These are phyloP conservation scores for Macquaria australasica DNA, from an alignment of 2,113 vertebrate genomes.

Conservation along the genomic window DNA sequence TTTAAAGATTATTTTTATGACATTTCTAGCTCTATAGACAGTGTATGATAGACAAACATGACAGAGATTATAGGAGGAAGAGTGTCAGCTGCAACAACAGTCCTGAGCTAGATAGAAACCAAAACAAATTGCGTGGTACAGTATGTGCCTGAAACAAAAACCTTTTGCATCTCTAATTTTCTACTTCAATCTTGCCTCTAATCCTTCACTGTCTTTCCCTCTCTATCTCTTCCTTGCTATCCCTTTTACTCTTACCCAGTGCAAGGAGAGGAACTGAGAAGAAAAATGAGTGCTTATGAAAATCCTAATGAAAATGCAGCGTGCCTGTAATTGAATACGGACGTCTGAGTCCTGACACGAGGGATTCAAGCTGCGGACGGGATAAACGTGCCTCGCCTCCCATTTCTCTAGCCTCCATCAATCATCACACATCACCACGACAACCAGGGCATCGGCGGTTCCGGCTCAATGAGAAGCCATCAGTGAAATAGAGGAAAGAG, in stretches of 20 bases:
- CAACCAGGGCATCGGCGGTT: slow-evolving; percentile 44
- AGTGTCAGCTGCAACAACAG: not conserved
- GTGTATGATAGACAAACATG: not conserved
- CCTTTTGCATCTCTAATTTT: slow-evolving; percentile 20
- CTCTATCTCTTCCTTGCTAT: not conserved
- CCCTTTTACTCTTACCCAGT: not conserved
- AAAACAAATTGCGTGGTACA: not conserved
- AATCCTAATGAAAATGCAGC: slow-evolving; percentile 61
- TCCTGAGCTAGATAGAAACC: not conserved
- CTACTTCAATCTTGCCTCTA: slow-evolving; percentile 5
- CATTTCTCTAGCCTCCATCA: slow-evolving; percentile 57
- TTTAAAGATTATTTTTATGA: not conserved
- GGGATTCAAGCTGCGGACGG: slow-evolving; percentile 49
- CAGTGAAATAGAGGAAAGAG: slow-evolving; percentile 21
- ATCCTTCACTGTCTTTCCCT: slow-evolving; percentile 22
- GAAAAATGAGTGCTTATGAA: slow-evolving; percentile 56
- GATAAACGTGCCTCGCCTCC: slow-evolving; percentile 57
- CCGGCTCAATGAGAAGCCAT: slow-evolving; percentile 51
- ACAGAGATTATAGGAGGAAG: not conserved
- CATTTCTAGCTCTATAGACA: slow-evolving; percentile 3
- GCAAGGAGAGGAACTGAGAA: slow-evolving; percentile 7
- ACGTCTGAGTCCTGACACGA: slow-evolving; percentile 44
- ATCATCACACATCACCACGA: slow-evolving; percentile 51
- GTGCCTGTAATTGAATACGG: slow-evolving; percentile 70
- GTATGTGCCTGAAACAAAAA: slow-evolving; percentile 24